These are phyloP conservation scores for Nemotelus pantherinus DNA, from an alignment of 2,888 invertebrate genomes.

Conservation along the genomic window DNA sequence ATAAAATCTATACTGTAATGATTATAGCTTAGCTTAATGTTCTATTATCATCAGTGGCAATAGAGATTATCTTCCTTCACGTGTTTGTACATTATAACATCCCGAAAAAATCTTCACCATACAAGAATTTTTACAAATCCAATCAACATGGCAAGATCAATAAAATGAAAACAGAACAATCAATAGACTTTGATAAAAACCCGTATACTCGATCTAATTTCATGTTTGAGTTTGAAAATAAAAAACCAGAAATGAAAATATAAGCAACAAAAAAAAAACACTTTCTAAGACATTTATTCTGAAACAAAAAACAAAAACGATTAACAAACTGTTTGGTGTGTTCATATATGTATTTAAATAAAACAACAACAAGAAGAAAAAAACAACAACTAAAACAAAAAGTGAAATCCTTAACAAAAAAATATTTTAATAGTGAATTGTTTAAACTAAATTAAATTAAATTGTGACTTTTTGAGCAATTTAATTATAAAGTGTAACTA, in stretches of 20 bases:
- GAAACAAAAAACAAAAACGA: conserved; percentile 18
- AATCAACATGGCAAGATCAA: conserved; percentile 12
- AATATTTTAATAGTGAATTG: conserved; percentile 42
- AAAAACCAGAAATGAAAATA: background rate
- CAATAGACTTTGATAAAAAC: conserved; percentile 10
- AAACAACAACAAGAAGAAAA: background rate
- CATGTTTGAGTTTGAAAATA: background rate
- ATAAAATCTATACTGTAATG: too few species aligned
- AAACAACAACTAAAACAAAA: conserved; percentile 9
- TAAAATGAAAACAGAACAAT: conserved; percentile 18
- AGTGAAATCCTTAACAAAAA: conserved; percentile 20
- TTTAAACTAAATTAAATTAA: conserved; percentile 33
- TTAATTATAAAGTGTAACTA: conserved; percentile 11
- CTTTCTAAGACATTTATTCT: background rate
- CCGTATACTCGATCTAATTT: background rate
- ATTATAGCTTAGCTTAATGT: too few species aligned
- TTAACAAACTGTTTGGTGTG: conserved; percentile 37
- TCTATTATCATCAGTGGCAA: background rate
- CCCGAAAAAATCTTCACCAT: conserved; percentile 3
- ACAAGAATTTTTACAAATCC: conserved; percentile 26
- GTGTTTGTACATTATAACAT: conserved; percentile 2
- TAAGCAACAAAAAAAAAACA: background rate
- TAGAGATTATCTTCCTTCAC: background rate
- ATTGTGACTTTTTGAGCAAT: conserved; percentile 45
- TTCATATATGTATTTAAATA: conserved; percentile 42